A percentile compares a stretch with the other conserved stretches of the same genome.
Conservation (phyloP, 2,888 invertebrate species). For the Calameuta pallipes region DNA sequence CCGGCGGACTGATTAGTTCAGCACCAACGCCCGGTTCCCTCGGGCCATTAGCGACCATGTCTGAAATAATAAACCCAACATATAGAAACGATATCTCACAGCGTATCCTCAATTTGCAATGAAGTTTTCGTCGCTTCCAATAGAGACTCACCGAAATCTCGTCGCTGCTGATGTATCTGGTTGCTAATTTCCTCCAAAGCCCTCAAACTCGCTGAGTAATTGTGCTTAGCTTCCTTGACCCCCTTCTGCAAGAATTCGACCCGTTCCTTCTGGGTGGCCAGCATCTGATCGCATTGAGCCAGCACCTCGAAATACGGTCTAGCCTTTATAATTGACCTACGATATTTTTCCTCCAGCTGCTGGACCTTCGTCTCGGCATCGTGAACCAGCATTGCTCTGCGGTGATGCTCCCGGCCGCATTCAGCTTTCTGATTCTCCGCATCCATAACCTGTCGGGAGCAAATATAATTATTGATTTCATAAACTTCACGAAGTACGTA, state of each 20-base stretch:
- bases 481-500: not conserved
- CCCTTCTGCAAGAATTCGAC: conserved; percentile 85
- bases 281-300: conserved; percentile 84
- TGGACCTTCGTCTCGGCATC: conserved; percentile 84
- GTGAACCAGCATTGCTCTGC: conserved; percentile 82
- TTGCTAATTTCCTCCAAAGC: conserved; percentile 92
- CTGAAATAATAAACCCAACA: conserved; percentile 29
- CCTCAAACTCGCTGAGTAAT: conserved; percentile 85
- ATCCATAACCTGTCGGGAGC: conserved; percentile 80
- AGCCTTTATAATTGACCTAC: conserved; percentile 86
- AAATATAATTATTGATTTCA: not conserved
- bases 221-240: conserved; percentile 81
- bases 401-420: conserved; percentile 88
- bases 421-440: conserved; percentile 92
- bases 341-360: conserved; percentile 84
- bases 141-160: conserved; percentile 67
- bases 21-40: conserved; percentile 76
- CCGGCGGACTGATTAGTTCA: conserved; percentile 66
- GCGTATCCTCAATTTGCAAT: not conserved
- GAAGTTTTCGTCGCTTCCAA: not conserved
- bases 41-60: conserved; percentile 67
- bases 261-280: conserved; percentile 86
- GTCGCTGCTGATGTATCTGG: conserved; percentile 82
- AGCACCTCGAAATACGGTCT: conserved; percentile 93
- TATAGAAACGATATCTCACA: conserved; percentile 4